phyloP scores from a whole-genome alignment of 2,888 invertebrate species.

The Hofmannophila pseudospretella region DNA sequence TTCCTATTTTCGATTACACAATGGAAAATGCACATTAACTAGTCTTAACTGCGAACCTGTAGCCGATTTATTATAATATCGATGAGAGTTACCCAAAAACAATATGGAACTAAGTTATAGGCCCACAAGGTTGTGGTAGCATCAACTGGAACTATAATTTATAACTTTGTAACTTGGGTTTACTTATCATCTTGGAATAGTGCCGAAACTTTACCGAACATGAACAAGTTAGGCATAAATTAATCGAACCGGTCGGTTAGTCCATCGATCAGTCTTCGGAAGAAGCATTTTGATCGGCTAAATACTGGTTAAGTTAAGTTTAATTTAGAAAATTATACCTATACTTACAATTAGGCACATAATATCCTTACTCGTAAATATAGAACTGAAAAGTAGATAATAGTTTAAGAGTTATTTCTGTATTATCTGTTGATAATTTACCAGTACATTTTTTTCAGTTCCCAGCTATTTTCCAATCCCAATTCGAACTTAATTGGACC shows the following conservation, averaged over 20 bases:
- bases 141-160: slow-evolving; percentile 15
- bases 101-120: slow-evolving; percentile 4
- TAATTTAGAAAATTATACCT: too few species aligned
- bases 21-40: too few species aligned
- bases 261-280: slow-evolving; percentile 13
- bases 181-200: slow-evolving; percentile 14
- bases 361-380: too few species aligned
- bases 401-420: too few species aligned
- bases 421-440: too few species aligned
- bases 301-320: too few species aligned
- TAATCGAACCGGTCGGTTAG: slow-evolving; percentile 14
- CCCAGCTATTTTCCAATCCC: background rate
- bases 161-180: slow-evolving; percentile 13
- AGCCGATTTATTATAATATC: background rate
- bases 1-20: too few species aligned
- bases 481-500: background rate
- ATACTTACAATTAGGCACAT: too few species aligned
- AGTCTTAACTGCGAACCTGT: too few species aligned
- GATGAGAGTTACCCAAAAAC: background rate
- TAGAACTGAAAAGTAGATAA: too few species aligned
- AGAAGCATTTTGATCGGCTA: slow-evolving; percentile 2
- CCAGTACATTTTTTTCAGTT: too few species aligned
- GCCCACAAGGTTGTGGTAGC: slow-evolving; percentile 4
- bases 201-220: slow-evolving; percentile 12
- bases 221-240: slow-evolving; percentile 17